Conservation (phyloP, 1,140 invertebrate species). For the Dysdera silvatica region DNA sequence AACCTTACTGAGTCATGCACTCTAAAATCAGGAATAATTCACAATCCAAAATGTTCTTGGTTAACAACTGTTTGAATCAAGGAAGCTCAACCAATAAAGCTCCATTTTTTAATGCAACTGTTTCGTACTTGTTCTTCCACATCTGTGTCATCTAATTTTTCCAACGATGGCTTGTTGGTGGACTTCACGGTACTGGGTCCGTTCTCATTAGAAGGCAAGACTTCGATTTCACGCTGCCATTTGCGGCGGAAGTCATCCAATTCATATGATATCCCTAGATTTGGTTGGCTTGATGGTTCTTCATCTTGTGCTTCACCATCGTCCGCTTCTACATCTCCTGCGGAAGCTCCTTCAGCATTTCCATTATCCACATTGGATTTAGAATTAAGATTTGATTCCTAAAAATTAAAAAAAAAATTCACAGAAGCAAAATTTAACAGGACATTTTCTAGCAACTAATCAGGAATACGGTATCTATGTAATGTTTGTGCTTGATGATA, state of each 20-base stretch:
- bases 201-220: constrained; percentile 20
- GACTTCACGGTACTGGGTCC: background rate
- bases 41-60: too few species aligned
- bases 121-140: background rate
- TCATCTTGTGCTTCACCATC: constrained; percentile 20
- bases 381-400: constrained; percentile 16
- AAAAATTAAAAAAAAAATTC: background rate
- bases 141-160: background rate
- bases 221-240: constrained; percentile 38
- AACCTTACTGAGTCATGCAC: too few species aligned
- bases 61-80: too few species aligned
- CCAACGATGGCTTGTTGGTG: background rate
- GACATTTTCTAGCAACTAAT: background rate
- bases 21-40: too few species aligned
- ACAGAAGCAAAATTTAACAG: background rate
- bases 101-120: background rate
- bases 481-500: too few species aligned
- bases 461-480: too few species aligned
- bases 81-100: too few species aligned
- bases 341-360: constrained; percentile 4
- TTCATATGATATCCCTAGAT: constrained; percentile 32
- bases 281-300: constrained; percentile 15
- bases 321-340: constrained; percentile 8
- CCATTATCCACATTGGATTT: background rate
- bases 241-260: constrained; percentile 38